Evolutionary conservation across 1,140 invertebrate species (phyloP).

Genomic region (Trigoniulus corallinus): DNA sequence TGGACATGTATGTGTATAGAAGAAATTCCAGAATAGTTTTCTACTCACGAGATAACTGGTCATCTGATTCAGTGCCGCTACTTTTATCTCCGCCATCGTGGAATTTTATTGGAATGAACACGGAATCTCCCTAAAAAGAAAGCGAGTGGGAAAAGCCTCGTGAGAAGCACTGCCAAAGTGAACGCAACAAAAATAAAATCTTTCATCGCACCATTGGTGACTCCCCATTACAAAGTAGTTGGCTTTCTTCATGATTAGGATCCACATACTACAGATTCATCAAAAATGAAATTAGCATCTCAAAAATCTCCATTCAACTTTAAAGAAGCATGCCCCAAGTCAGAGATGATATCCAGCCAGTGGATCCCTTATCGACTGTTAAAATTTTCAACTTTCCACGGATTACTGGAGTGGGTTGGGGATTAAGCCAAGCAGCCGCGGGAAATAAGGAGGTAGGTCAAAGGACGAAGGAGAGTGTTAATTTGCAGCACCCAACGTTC

Average conservation of each 20-base stretch:
- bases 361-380: no score
- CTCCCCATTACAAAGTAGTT: background rate
- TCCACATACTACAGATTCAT: background rate
- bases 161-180: no score
- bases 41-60: slow-evolving; percentile 27
- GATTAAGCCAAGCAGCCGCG: no score
- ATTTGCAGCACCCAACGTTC: no score
- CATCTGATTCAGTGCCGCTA: slow-evolving; percentile 67
- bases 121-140: slow-evolving; percentile 50
- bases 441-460: no score
- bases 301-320: background rate
- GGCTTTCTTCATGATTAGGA: slow-evolving; percentile 1
- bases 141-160: no score
- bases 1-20: no score
- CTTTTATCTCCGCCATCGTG: slow-evolving; percentile 42
- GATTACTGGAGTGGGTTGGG: no score
- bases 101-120: slow-evolving; percentile 64
- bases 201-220: background rate
- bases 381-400: no score
- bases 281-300: slow-evolving; percentile 6
- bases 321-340: background rate
- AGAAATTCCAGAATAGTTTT: no score
- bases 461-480: no score
- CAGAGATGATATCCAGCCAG: background rate
- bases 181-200: background rate